Evolutionary conservation across 1,140 invertebrate genomes (phyloP), one percentile per base, ranked within the genome.

Genomic region (Drosophila sucinea): DNA sequence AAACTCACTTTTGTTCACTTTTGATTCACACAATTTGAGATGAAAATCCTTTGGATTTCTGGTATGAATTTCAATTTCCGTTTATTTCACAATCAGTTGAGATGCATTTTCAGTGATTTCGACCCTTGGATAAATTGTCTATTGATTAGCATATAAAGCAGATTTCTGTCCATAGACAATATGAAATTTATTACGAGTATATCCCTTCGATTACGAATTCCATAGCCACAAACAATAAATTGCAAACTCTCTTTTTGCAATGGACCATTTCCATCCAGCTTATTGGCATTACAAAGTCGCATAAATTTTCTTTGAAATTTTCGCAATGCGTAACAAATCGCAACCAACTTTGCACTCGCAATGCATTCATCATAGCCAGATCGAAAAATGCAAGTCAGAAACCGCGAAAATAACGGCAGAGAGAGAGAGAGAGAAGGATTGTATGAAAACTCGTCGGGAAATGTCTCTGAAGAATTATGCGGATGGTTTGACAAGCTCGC

Each of bases 311-410:
- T 0, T 51, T 51, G 23, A 51, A 25, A 51, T 51, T 51, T 51
- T 27, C 8, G 8, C 44, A 51, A 51, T 51, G 44, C 44, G 44
- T 51, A 51, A 51, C 44, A 51, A 51, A 51, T 51, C 44, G 44
- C 44, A 51, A 25, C 44, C 23, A 51, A 51, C 44, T 58, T 35
- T 58, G 56, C 56, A 23, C 30, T 23, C 17, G 32, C 17, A 58
- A 58, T 58, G 56, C 56, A 58, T 58, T 58, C 33, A 58, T 58
- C 56, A 58, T 58, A 51, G 44, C 44, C 56, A 58, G 33, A 58
- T 35, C 35, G 33, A 32, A 58, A 58, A 58, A 35, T 57, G 56
- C 30, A 57, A 35, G 30, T 35, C 56, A 25, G 56, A 35, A 58
- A 58, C 1, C 56, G 56, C 56, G 56, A 57, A 32, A 58, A 58